These are phyloP conservation scores for Pheosia gnoma DNA, from an alignment of 2,888 invertebrate genomes.

Conservation along the genomic window DNA sequence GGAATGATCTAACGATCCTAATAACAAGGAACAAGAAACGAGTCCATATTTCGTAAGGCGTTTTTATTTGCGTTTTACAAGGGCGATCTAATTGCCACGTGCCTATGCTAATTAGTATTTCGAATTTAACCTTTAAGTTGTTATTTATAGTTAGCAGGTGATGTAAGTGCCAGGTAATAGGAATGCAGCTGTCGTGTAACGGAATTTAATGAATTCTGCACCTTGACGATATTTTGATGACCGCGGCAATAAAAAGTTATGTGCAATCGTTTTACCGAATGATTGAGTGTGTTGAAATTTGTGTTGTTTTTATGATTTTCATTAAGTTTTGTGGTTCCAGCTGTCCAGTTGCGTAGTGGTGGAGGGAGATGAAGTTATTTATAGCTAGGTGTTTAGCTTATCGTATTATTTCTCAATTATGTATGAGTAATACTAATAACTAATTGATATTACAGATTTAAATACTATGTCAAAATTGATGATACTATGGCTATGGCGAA, in stretches of 20 bases:
- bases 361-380: too few relatives aligned
- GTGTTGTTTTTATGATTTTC: too few relatives aligned
- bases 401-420: too few relatives aligned
- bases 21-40: constrained; percentile 29
- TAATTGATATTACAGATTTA: too few relatives aligned
- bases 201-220: constrained; percentile 35
- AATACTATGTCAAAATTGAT: too few relatives aligned
- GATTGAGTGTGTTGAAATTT: background rate
- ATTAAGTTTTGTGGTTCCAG: too few relatives aligned
- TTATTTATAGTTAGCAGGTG: constrained; percentile 52
- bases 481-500: too few relatives aligned
- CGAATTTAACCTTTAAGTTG: constrained; percentile 41
- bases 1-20: background rate
- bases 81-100: constrained; percentile 45
- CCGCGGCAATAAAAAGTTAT: constrained; percentile 35
- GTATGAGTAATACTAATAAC: too few relatives aligned
- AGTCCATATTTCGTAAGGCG: constrained; percentile 25
- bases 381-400: too few relatives aligned
- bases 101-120: constrained; percentile 30
- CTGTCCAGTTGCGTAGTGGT: too few relatives aligned
- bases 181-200: constrained; percentile 60
- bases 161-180: constrained; percentile 30
- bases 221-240: constrained; percentile 43
- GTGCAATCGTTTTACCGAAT: background rate
- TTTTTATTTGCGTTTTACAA: constrained; percentile 33